Base-by-base conservation (phyloP, 2,797 vertebrate genomes). In the Hydrolagus colliei region DNA sequence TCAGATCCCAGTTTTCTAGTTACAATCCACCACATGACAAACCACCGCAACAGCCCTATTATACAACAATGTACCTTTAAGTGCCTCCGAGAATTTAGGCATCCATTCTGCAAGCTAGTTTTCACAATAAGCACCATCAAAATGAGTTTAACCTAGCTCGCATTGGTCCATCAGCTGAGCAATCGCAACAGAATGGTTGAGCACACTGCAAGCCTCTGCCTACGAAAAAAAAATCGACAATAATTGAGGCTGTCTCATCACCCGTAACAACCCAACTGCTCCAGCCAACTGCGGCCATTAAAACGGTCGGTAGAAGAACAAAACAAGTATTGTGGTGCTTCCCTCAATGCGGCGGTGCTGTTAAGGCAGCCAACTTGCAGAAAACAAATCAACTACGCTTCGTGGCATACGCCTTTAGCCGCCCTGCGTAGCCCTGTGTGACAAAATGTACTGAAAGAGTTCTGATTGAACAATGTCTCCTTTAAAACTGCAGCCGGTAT, bases 181-280 rank as follows among this genome's bases (percentile, higher is more conserved):
- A 67, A 32, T 1, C 13, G n/a, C 9, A n/a, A 59, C 18, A 77
- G 13, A 77, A 61, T 59, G n/a, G 8, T 52, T 52, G 41, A 52
- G 41, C 41, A 52, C 41, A 52, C 41, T 3, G 41, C 12, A 77
- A 74, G 2, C 9, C 2, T 16, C 32, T 41, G 68, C 90, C 86
- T 62, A 13, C 63, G 87, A 87, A 88, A 91, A 91, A 89, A 10
- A 84, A 84, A 84, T 87, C 90, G 88, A 87, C 90, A 88, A 88
- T 78, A 91, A 91, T 82, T 88, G 88, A 88, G 86, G 86, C 77
- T 72, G 6, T 27, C 87, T 89, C 87, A 88, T 91, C 88, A 88
- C 87, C 86, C 76, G 59, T 35, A 68, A 16, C 20, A 84, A n/a
- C 16, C 79, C 41, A 6, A 87, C 87, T 89, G 87, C 77, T 90